These are phyloP conservation scores for Tangara arthus DNA, from an alignment of 2,797 vertebrate species.

Conservation along the genomic window DNA sequence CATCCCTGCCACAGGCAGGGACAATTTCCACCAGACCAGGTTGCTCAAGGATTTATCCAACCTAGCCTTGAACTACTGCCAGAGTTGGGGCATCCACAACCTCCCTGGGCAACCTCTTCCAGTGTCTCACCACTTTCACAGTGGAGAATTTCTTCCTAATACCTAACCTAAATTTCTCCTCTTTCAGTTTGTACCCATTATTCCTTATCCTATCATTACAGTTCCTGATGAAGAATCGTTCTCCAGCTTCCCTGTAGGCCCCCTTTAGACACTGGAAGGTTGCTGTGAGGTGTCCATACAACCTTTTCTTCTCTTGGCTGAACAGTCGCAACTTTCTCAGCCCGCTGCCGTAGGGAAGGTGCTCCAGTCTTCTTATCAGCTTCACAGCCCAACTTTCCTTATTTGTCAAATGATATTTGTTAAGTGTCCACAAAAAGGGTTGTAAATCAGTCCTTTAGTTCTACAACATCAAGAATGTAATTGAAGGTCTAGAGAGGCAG, in stretches of 20 bases:
- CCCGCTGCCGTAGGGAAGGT: rapidly evolving
- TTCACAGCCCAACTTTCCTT: background rate
- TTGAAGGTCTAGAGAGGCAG: background rate
- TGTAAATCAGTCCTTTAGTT: background rate
- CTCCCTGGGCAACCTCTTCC: background rate
- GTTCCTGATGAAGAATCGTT: background rate
- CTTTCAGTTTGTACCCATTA: background rate
- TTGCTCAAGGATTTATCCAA: background rate
- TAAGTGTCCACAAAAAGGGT: background rate
- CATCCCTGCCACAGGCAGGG: background rate
- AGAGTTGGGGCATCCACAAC: background rate
- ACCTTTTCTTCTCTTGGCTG: background rate
- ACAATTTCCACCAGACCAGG: background rate
- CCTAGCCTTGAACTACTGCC: background rate
- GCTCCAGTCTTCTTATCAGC: background rate
- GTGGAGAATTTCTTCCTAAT: background rate
- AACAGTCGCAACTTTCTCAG: background rate
- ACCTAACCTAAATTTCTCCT: background rate
- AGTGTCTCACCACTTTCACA: background rate
- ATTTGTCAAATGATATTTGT: background rate
- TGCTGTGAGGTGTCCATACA: background rate
- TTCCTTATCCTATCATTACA: background rate
- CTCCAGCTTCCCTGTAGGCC: background rate
- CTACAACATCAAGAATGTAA: background rate
- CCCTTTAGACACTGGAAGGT: background rate